Conservation (phyloP, 1,140 invertebrate genomes). For the Apis laboriosa region DNA sequence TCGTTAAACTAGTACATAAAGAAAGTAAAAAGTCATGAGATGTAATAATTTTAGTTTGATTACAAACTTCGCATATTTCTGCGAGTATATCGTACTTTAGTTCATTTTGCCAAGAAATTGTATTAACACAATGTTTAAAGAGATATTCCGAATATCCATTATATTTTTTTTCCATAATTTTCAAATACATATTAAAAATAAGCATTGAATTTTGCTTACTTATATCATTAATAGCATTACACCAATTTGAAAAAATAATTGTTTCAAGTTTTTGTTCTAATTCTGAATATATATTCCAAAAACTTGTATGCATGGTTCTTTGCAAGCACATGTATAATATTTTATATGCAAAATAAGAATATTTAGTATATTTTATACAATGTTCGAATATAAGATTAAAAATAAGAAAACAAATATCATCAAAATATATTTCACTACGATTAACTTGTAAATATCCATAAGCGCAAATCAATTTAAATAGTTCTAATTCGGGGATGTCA, state of each 20-base stretch:
- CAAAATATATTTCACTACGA: conserved; percentile 33
- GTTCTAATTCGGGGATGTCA: conserved; percentile 54
- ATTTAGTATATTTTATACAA: conserved; percentile 70
- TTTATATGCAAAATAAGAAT: conserved; percentile 74
- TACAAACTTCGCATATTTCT: conserved; percentile 66
- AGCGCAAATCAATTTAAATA: conserved; percentile 67
- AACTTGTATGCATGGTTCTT: conserved; percentile 54
- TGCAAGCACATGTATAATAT: conserved; percentile 70
- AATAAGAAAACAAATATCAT: conserved; percentile 44
- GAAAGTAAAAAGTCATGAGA: conserved; percentile 55
- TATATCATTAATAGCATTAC: conserved; percentile 69
- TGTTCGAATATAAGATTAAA: conserved; percentile 67
- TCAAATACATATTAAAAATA: conserved; percentile 70
- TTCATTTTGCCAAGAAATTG: conserved; percentile 73
- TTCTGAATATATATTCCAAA: conserved; percentile 60
- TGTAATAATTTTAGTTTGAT: conserved; percentile 51
- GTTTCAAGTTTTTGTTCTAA: conserved; percentile 68
- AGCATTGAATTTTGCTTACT: conserved; percentile 63
- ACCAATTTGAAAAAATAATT: conserved; percentile 75
- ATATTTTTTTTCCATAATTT: conserved; percentile 72
- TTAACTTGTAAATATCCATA: conserved; percentile 72
- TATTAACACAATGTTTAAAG: conserved; percentile 61
- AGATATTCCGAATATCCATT: conserved; percentile 52
- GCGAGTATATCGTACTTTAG: conserved; percentile 72
- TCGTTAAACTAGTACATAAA: conserved; percentile 64